These are phyloP conservation scores for Lasius fuliginosus DNA, from an alignment of 2,888 invertebrate genomes.

Conservation along the genomic window DNA sequence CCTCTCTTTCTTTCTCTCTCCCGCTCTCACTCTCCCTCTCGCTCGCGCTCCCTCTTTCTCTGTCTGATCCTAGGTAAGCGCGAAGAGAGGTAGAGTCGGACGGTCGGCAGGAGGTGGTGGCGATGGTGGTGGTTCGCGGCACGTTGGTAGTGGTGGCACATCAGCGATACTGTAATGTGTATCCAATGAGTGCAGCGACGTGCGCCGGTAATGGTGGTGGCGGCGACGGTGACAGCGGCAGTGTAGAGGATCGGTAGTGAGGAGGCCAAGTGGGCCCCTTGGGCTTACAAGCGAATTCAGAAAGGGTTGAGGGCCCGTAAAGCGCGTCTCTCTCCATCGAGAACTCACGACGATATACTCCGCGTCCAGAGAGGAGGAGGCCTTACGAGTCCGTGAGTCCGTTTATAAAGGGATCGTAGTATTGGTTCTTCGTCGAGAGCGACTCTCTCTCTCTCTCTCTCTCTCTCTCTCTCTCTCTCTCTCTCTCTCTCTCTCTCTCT, in stretches of 20 bases:
- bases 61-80: conserved; percentile 76
- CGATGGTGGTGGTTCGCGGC: conserved; percentile 58
- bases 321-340: conserved; percentile 86
- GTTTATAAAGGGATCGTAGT: conserved; percentile 77
- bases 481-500: conserved; percentile 29
- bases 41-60: conserved; percentile 63
- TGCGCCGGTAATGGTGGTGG: conserved; percentile 40
- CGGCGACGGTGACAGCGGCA: conserved; percentile 48
- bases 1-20: conserved; percentile 46
- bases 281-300: conserved; percentile 64
- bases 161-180: conserved; percentile 53
- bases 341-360: conserved; percentile 67
- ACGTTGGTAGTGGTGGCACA: conserved; percentile 66
- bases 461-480: conserved; percentile 36
- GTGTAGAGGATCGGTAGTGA: conserved; percentile 55
- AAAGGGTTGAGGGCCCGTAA: conserved; percentile 76
- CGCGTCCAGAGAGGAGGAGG: conserved; percentile 63
- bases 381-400: conserved; percentile 69
- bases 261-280: conserved; percentile 74
- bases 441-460: conserved; percentile 74
- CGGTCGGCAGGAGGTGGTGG: conserved; percentile 70
- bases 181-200: conserved; percentile 51
- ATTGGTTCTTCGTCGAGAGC: conserved; percentile 74
- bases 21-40: conserved; percentile 66
- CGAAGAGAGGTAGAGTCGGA: conserved; percentile 74